Conservation (phyloP, 2,797 vertebrate genomes). For the Lepidocolaptes lacrymiger region DNA sequence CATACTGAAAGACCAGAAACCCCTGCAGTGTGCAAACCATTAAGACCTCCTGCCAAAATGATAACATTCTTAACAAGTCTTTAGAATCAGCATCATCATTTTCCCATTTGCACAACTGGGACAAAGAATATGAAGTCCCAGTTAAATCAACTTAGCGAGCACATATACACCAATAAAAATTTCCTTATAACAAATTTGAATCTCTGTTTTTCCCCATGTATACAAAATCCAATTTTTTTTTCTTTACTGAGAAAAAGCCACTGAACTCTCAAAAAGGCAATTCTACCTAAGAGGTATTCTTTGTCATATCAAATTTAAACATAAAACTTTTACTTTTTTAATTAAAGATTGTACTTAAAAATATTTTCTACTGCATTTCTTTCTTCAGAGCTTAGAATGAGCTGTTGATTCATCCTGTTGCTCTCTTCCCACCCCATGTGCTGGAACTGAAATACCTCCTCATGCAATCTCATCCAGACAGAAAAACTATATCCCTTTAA, state of each 20-base stretch:
- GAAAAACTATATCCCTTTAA: not conserved
- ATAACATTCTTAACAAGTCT: not conserved
- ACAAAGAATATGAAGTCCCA: constrained; percentile 12
- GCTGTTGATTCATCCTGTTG: not conserved
- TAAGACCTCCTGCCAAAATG: not conserved
- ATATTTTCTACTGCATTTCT: not conserved
- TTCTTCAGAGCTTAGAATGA: not conserved
- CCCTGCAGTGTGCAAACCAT: not conserved
- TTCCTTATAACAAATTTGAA: not conserved
- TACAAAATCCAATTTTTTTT: not conserved
- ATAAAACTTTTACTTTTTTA: not conserved
- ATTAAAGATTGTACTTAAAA: not conserved
- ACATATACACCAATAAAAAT: not conserved
- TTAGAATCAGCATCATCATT: not conserved
- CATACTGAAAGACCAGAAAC: too few relatives aligned
- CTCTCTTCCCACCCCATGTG: not conserved
- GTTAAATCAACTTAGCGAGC: not conserved
- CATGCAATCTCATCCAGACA: not conserved
- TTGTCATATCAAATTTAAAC: not conserved
- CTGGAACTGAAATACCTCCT: not conserved
- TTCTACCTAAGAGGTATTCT: not conserved
- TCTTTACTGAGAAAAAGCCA: not conserved
- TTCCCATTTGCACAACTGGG: not conserved
- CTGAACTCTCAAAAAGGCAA: not conserved
- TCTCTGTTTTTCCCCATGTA: not conserved